Base-by-base conservation (phyloP, 53 echinoderm and acorn worm species). In the Hippasteria phrygiana region DNA sequence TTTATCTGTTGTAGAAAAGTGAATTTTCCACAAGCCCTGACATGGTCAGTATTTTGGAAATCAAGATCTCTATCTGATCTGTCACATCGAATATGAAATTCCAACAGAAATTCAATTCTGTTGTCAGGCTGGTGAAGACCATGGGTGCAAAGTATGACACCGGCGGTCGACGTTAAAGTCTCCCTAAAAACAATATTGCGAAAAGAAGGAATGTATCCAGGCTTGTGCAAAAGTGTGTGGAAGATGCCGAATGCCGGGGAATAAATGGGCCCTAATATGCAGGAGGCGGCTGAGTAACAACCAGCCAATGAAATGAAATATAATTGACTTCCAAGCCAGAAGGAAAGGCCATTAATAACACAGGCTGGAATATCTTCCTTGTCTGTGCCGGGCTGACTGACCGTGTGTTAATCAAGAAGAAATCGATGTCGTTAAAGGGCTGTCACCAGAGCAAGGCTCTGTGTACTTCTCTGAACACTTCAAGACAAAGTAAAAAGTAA, bases 251-350 rank as follows among this genome's bases (percentile, higher is more conserved):
- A 71, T 71, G 40, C 16, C 71, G 3, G 2, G 10, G 38, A 71
- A 38, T 71, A 71, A 71, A 39, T 71, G 39, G 38, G 40, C 38
- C 73, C 18, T 73, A 32, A 42, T 10, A 73, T 73, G n/a, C 16
- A n/a, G 7, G 4, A 18, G 13, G 43, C 22, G 10, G 14, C 8
- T 4, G 6, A 64, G 33, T 28, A 64, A 28, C 33, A 46, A 26
- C 73, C 54, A 74, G 45, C n/a, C 63, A 37, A 32, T 34, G 47
- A 28, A 79, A 40, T n/a, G 59, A 55, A 24, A 40, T 20, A 53
- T 54, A 42, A 55, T 80, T 65, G 66, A 63, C 54, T 34, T 32
- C 31, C 63, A 50, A 46, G 75, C 88, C 74, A 67, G 34, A 63
- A 39, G 55, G 80, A 80, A 78, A 77, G 33, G 36, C 17, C 54